Percentiles rank a stretch among this genome's conserved stretches.
These are phyloP conservation scores for Vulpes vulpes DNA, from an alignment of 2,113 vertebrate genomes.

Conservation along the genomic window DNA sequence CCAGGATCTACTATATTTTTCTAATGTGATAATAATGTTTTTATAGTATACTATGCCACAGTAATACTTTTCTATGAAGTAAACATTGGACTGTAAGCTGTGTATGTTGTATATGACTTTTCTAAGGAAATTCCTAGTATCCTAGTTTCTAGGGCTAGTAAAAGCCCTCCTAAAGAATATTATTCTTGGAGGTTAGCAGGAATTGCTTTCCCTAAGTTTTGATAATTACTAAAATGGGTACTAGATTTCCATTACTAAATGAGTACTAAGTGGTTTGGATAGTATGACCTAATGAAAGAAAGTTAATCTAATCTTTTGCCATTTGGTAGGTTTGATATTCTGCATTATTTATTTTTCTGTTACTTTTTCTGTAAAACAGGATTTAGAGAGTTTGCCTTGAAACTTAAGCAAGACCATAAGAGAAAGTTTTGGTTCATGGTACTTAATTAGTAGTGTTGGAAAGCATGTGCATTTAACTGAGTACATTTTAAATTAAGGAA, in stretches of 20 bases:
- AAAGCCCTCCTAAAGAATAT: neutral
- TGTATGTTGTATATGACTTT: neutral
- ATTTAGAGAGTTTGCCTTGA: neutral
- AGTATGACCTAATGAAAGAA: neutral
- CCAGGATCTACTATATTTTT: neutral
- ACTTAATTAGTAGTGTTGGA: neutral
- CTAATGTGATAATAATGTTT: neutral
- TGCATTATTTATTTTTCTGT: conserved; percentile 19
- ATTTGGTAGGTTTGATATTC: neutral
- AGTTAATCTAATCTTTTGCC: neutral
- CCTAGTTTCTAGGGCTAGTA: neutral
- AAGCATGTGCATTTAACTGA: neutral
- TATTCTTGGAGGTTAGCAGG: neutral
- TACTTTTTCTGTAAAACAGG: neutral
- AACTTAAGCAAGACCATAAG: neutral
- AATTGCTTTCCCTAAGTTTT: neutral
- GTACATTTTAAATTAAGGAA: neutral
- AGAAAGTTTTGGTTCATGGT: neutral
- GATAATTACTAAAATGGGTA: neutral
- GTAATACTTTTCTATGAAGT: neutral
- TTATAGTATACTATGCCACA: neutral
- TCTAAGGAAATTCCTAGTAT: neutral
- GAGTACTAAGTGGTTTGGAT: neutral
- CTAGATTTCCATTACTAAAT: neutral
- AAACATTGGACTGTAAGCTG: neutral